phyloP scores from a whole-genome alignment of 2,113 vertebrate species.

The Rhegmatorhina hoffmannsi region DNA sequence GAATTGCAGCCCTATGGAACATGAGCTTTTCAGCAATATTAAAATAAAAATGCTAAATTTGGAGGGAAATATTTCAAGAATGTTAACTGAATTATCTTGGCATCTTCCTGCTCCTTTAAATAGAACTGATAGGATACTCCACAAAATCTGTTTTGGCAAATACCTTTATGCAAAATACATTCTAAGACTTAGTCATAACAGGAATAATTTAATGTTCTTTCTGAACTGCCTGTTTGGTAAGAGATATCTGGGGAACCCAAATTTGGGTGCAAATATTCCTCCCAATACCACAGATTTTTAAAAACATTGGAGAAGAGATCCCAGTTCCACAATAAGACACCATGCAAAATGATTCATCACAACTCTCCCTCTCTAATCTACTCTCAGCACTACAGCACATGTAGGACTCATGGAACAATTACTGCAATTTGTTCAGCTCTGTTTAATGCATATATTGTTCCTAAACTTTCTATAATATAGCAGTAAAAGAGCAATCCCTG shows the following conservation, averaged over 20 bases:
- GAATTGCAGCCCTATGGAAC: background rate
- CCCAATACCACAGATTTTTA: background rate
- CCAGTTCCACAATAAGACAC: background rate
- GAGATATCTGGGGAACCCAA: background rate
- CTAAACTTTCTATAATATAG: background rate
- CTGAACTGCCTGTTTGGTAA: background rate
- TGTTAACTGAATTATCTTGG: background rate
- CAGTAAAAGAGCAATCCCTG: background rate
- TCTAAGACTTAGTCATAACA: background rate
- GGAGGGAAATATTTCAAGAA: background rate
- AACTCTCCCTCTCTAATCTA: background rate
- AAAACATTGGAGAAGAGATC: background rate
- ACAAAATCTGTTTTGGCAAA: constrained; percentile 1
- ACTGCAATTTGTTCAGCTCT: background rate
- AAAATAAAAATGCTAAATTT: background rate
- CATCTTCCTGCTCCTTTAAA: background rate
- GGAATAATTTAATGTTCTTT: background rate
- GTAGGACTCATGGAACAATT: background rate
- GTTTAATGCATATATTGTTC: background rate
- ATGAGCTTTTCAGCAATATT: background rate
- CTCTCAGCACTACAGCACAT: background rate
- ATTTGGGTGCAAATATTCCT: background rate
- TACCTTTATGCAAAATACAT: background rate
- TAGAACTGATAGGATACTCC: background rate
- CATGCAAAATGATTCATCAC: background rate